These are phyloP conservation scores for Bradynema listronoti DNA, from an alignment of 1,140 invertebrate genomes.

Conservation along the genomic window DNA sequence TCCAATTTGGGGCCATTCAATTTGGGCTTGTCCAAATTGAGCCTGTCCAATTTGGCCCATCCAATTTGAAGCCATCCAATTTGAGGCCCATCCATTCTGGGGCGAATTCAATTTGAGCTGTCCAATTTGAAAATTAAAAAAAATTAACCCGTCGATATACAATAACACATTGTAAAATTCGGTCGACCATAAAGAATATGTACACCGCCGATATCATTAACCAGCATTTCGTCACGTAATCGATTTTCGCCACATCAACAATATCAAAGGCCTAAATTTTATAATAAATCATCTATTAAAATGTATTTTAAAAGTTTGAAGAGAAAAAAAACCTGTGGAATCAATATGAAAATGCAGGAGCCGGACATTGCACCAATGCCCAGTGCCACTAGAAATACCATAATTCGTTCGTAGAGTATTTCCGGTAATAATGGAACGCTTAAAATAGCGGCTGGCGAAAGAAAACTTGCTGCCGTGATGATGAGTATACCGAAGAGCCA, in stretches of 20 bases:
- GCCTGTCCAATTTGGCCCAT: too few species aligned
- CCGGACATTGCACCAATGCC: slow-evolving; percentile 48
- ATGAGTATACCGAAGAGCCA: slow-evolving; percentile 45
- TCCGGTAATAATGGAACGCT: slow-evolving; percentile 42
- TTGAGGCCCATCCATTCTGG: too few species aligned
- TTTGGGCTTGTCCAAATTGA: too few species aligned
- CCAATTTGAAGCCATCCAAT: too few species aligned
- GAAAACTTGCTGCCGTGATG: slow-evolving; percentile 37
- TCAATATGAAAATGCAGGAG: slow-evolving; percentile 41
- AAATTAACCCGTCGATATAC: slow-evolving; percentile 42
- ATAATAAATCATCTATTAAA: neutral
- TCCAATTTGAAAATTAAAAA: neutral
- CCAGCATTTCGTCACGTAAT: slow-evolving; percentile 48
- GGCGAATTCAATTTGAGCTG: too few species aligned
- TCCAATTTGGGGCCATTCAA: too few species aligned
- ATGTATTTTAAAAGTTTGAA: neutral
- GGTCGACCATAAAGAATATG: slow-evolving; percentile 46
- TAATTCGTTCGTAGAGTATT: slow-evolving; percentile 44
- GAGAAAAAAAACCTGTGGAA: slow-evolving; percentile 34
- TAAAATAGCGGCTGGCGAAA: slow-evolving; percentile 43
- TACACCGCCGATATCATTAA: slow-evolving; percentile 47
- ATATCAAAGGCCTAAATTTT: slow-evolving; percentile 26
- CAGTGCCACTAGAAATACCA: slow-evolving; percentile 49
- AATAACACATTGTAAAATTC: slow-evolving; percentile 44
- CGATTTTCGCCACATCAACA: slow-evolving; percentile 23